phyloP scores from a whole-genome alignment of 2,797 vertebrate species.

The Psittacula derbiana region DNA sequence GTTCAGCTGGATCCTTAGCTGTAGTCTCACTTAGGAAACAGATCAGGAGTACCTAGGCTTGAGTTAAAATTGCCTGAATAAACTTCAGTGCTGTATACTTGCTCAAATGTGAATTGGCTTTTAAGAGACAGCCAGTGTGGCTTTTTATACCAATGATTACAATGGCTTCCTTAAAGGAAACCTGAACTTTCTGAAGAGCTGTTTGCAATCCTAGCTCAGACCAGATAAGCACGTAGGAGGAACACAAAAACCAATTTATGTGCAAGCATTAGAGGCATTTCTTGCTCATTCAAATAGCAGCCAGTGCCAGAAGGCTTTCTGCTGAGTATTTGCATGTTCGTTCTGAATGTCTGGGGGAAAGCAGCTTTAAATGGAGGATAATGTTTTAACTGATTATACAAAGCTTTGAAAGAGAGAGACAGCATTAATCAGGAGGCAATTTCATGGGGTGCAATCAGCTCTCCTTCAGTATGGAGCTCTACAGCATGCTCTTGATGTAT shows the following conservation, averaged over 20 bases:
- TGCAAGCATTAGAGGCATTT: background rate
- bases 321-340: background rate
- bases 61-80: background rate
- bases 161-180: background rate
- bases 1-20: background rate
- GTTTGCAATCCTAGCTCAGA: background rate
- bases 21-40: accelerated
- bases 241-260: background rate
- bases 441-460: background rate
- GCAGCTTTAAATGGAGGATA: background rate
- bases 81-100: background rate
- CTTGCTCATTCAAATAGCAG: background rate
- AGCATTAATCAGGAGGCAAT: background rate
- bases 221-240: background rate
- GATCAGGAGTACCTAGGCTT: accelerated
- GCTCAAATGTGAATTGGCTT: background rate
- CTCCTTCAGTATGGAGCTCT: background rate
- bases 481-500: background rate
- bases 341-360: background rate
- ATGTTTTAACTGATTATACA: background rate
- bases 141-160: background rate
- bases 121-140: background rate
- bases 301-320: background rate
- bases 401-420: background rate
- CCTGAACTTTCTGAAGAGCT: background rate